Base-by-base conservation (phyloP, 2,888 invertebrate genomes). In the Iphiclides podalirius region DNA sequence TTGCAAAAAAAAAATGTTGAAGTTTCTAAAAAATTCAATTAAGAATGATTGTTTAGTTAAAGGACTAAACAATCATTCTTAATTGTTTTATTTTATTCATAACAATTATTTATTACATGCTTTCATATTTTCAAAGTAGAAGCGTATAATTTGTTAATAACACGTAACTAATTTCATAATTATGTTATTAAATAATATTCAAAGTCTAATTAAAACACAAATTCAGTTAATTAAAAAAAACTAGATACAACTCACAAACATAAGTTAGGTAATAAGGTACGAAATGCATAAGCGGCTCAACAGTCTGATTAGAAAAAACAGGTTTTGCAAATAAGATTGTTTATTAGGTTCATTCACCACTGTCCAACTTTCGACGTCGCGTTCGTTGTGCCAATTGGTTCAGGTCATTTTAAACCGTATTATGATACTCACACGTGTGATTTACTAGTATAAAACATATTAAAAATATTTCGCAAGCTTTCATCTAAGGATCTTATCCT, bases 281-380 rank as follows among this genome's bases (percentile, higher is more conserved):
- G 35, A 26, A 6, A 31, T 20, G n/a, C 15, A 23, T 31, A 33
- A 23, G 38, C 37, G 33, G 23, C 48, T 42, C 42, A 43, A 48
- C 28, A 15, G 33, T 16, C 31, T 33, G 31, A 43, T 48, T 42
- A 23, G 42, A 38, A 12, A 31, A 43, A 48, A 3, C 43, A 20
- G 42, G 42, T 48, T 48, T 17, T 26, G 4, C 12, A 37, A 43
- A 37, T 33, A 31, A 14, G 37, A 37, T 34, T 34, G 12, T 42
- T 20, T 37, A 42, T 42, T 33, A 48, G 26, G 42, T 20, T 33
- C 16, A 51, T 36, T 37, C 40, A 16, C 28, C 17, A 11, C 31
- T 36, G 36, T 28, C 40, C 47, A 38, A 41, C 52, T 52, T 52
- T 37, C 47, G 12, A 46, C 34, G 42, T 23, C 33, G 46, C 46